Conservation (phyloP, 1,140 invertebrate genomes). For the Teleopsis dalmanni region DNA sequence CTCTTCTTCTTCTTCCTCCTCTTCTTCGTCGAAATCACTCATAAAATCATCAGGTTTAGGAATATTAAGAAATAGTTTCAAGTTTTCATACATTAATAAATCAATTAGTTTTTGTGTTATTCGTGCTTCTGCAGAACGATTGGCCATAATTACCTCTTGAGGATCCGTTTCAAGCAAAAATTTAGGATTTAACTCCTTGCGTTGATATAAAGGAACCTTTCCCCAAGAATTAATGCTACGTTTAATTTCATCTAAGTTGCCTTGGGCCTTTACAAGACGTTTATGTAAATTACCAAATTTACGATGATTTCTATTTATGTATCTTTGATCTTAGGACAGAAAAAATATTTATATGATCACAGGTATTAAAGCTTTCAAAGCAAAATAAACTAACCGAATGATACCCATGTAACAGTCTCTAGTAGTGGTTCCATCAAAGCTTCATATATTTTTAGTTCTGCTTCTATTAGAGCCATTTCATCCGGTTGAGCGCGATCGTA, state of each 20-base stretch:
- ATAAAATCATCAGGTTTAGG: constrained; percentile 25
- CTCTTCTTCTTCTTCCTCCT: constrained; percentile 12
- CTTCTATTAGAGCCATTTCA: constrained; percentile 54
- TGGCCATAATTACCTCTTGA: constrained; percentile 38
- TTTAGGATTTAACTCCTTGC: constrained; percentile 49
- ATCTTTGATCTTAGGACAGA: constrained; percentile 15
- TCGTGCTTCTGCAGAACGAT: constrained; percentile 34
- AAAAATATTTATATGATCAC: neutral
- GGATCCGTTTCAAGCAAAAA: constrained; percentile 51
- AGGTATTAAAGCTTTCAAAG: neutral
- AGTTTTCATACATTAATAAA: constrained; percentile 52
- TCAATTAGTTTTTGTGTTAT: constrained; percentile 50
- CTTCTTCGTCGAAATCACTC: constrained; percentile 23
- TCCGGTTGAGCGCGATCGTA: constrained; percentile 48
- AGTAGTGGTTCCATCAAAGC: constrained; percentile 50
- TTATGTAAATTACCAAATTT: constrained; percentile 46
- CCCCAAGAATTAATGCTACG: constrained; percentile 52
- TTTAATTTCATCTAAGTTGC: constrained; percentile 41
- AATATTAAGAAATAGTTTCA: constrained; percentile 49
- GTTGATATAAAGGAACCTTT: constrained; percentile 51
- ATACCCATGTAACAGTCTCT: constrained; percentile 53
- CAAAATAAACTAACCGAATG: constrained; percentile 45
- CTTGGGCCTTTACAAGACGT: constrained; percentile 54
- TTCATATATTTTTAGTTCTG: constrained; percentile 53
- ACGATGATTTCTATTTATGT: constrained; percentile 24